These are phyloP conservation scores for Salpingus planirostris DNA, from an alignment of 2,888 invertebrate species.

Conservation along the genomic window DNA sequence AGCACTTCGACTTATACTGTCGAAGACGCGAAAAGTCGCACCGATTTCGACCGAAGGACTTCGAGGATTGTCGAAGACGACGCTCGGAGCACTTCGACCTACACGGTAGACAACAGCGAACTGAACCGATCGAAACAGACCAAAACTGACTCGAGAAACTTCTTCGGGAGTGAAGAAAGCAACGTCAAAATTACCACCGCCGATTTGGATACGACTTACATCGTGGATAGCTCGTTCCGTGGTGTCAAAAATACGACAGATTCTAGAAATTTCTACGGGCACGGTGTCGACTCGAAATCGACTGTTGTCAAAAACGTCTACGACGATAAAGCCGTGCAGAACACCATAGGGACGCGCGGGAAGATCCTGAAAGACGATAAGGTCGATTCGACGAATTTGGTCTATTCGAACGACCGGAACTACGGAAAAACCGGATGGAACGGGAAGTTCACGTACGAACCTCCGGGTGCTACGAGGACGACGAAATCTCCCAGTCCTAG, in stretches of 20 bases:
- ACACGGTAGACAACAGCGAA: background rate
- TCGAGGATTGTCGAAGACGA: background rate
- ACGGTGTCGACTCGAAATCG: conserved; percentile 28
- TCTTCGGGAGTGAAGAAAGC: conserved; percentile 11
- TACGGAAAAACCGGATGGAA: conserved; percentile 41
- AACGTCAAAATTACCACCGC: background rate
- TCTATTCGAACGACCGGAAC: conserved; percentile 37
- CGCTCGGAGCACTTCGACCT: too few relatives aligned
- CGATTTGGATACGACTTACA: background rate
- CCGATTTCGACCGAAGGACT: background rate
- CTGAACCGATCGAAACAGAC: conserved; percentile 1
- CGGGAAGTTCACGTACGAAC: conserved; percentile 36
- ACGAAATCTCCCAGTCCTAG: conserved; percentile 5
- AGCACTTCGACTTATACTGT: too few relatives aligned
- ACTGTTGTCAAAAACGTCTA: conserved; percentile 34
- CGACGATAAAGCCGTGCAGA: conserved; percentile 36
- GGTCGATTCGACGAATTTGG: conserved; percentile 39
- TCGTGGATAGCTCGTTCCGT: background rate
- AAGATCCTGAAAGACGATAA: conserved; percentile 45
- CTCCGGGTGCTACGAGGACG: conserved; percentile 8
- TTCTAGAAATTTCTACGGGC: conserved; percentile 35
- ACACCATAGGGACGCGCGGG: conserved; percentile 37
- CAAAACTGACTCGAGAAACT: conserved; percentile 8
- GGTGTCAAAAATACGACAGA: conserved; percentile 18
- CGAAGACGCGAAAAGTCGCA: background rate